phyloP scores from a whole-genome alignment of 2,797 vertebrate genomes.

The Gymnocypris eckloni region DNA sequence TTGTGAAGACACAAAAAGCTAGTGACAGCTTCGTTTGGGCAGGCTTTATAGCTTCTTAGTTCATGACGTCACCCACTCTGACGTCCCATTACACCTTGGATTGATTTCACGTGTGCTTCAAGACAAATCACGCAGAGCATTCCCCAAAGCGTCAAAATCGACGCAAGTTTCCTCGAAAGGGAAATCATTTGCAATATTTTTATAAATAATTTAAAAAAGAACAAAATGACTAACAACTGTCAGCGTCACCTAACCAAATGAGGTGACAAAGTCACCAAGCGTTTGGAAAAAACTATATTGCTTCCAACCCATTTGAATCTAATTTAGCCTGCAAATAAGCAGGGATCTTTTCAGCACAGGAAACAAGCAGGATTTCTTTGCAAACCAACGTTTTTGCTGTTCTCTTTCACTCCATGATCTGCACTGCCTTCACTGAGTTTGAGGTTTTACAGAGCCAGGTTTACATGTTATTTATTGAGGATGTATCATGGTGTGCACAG shows the following conservation, averaged over 20 bases:
- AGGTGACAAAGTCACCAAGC: neutral
- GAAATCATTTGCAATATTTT: neutral
- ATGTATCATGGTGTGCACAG: neutral
- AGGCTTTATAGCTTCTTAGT: too few relatives aligned
- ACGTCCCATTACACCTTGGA: too few relatives aligned
- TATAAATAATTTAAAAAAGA: neutral
- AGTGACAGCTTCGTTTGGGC: too few relatives aligned
- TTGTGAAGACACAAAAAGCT: too few relatives aligned
- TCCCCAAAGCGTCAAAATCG: too few relatives aligned
- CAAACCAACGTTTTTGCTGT: neutral
- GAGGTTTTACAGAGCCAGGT: neutral
- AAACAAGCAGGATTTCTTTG: slow-evolving; percentile 1
- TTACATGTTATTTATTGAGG: neutral
- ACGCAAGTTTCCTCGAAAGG: too few relatives aligned
- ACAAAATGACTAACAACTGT: neutral
- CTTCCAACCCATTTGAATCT: slow-evolving; percentile 19
- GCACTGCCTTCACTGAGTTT: neutral
- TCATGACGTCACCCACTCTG: too few relatives aligned
- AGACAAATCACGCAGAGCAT: too few relatives aligned
- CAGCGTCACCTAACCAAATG: neutral
- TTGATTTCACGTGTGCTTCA: too few relatives aligned
- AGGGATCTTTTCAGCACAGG: slow-evolving; percentile 2
- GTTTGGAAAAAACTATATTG: slow-evolving; percentile 5
- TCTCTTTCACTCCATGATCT: neutral
- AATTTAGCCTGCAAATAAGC: slow-evolving; percentile 6